These are phyloP conservation scores for Lipophrys pholis DNA, from an alignment of 2,113 vertebrate genomes.

Conservation along the genomic window DNA sequence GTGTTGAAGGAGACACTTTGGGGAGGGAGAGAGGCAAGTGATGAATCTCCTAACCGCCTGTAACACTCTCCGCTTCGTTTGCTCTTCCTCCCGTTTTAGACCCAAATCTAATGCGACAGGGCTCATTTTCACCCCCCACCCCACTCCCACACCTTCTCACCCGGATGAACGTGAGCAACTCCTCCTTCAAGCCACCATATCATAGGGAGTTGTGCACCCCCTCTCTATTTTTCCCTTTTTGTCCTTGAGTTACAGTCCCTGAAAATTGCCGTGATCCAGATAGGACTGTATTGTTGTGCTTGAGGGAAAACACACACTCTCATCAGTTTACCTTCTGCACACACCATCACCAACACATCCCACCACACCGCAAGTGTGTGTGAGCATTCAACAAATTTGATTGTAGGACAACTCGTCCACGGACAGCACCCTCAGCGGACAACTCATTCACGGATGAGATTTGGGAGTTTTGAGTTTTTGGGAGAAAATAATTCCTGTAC, in stretches of 20 bases:
- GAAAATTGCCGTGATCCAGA: slow-evolving; percentile 78
- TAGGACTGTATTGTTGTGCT: slow-evolving; percentile 52
- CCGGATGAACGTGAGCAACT: no score
- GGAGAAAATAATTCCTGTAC: no score
- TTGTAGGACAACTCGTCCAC: no score
- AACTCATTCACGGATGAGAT: no score
- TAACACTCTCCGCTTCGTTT: slow-evolving; percentile 54
- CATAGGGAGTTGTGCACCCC: slow-evolving; percentile 53
- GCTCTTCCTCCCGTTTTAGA: slow-evolving; percentile 67
- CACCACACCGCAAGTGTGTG: not conserved
- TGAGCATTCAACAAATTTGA: slow-evolving; percentile 26
- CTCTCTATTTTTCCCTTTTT: slow-evolving; percentile 80
- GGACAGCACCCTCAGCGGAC: no score
- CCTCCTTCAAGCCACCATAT: no score
- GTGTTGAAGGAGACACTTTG: slow-evolving; percentile 37
- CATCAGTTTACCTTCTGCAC: not conserved
- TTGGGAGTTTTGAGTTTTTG: no score
- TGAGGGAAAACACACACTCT: slow-evolving; percentile 41
- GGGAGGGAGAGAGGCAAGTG: slow-evolving; percentile 30
- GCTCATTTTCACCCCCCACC: slow-evolving; percentile 51
- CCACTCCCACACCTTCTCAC: slow-evolving; percentile 16
- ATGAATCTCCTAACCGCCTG: slow-evolving; percentile 64
- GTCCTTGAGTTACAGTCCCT: slow-evolving; percentile 77
- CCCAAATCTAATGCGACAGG: slow-evolving; percentile 77
- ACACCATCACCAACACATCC: not conserved